Base-by-base conservation (phyloP, 2,797 vertebrate genomes). In the Enteromius paludinosus region DNA sequence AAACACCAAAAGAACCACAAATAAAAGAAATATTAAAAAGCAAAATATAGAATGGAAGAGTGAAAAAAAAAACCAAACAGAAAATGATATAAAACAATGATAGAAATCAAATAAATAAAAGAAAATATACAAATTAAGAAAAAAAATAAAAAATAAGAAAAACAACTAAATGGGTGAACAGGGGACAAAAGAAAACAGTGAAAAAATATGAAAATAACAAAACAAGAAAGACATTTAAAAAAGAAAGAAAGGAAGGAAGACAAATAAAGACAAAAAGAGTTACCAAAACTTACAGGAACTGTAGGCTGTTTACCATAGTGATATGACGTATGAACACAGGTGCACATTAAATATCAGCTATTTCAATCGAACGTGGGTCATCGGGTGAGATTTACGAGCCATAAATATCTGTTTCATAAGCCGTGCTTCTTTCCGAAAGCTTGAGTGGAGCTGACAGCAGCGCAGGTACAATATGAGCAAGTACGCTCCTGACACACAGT, bases 131-230 rank as follows among this genome's bases (percentile, higher is more conserved):
- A 49, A 49, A 49, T 49, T 7, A 49, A 49, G 47, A 15, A 49
- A 5, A 49, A 47, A n/a, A n/a, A n/a, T n/a, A 14, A 15, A 3
- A 47, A 47, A 45, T 1, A 45, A 11, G 1, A 45, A 45, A 45
- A 45, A 45, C 43, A 15, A 18, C 5, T 18, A 18, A 18, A 49
- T 1, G 35, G 35, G 47, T 45, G 7, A 49, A 49, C 5, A 49
- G 0, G 3, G 12, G 2, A 0, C 0, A 6, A 49, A 49, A 49
- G 0, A 47, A 6, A 1, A 17, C 1, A 30, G 28, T 30, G 33
- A 35, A 35, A 47, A 15, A 47, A 47, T 15, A 47, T 5, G 45
- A 47, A 17, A 18, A 12, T 2, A 49, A 49, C 15, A 49, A 49
- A 52, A 18, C 0, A 2, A 20, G 6, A 7, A 52, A 52, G 5